These are phyloP conservation scores for Bucorvus abyssinicus DNA, from an alignment of 2,797 vertebrate species.

Conservation along the genomic window DNA sequence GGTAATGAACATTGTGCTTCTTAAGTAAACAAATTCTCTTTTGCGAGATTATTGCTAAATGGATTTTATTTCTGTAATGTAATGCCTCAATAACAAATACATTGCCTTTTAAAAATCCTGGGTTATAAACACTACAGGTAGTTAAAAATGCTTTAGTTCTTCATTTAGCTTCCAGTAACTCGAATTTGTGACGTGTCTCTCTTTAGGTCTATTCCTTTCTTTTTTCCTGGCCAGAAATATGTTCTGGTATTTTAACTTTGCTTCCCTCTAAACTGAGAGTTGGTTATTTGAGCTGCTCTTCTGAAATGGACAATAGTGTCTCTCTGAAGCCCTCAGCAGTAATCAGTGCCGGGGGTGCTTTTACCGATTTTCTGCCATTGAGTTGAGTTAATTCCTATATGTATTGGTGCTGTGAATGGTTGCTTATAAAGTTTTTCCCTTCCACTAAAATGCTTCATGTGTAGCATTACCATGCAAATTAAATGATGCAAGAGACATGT, in stretches of 20 bases:
- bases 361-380: neutral
- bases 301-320: neutral
- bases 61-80: neutral
- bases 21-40: neutral
- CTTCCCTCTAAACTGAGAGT: neutral
- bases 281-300: neutral
- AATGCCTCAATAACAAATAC: neutral
- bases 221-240: neutral
- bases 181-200: neutral
- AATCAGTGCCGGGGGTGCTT: neutral
- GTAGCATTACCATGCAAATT: neutral
- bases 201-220: neutral
- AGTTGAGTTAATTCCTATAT: neutral
- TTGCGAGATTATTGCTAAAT: neutral
- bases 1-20: accelerated
- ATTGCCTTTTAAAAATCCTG: neutral
- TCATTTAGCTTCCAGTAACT: neutral
- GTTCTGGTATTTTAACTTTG: neutral
- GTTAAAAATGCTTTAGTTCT: neutral
- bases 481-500: neutral
- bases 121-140: neutral
- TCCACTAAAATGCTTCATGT: neutral
- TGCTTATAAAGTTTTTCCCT: neutral
- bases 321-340: neutral
- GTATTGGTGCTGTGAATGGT: neutral